Evolutionary conservation across 2,113 vertebrate genomes (phyloP).

Genomic region (Cyphotilapia sp.): DNA sequence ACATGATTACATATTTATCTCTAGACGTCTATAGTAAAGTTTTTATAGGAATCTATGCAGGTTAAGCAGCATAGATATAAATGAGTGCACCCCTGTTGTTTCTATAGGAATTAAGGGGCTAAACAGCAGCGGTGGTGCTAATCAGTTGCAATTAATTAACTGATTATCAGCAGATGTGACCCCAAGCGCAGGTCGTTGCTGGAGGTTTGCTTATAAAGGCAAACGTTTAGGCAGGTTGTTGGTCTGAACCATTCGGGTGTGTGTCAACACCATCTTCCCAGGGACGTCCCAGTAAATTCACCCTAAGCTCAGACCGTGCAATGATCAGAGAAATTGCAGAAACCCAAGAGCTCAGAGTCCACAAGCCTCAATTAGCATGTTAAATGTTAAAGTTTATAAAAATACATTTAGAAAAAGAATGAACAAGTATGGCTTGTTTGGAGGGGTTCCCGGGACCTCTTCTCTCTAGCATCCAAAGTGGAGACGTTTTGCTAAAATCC

Average conservation of each 20-base stretch:
- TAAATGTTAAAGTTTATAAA: background rate
- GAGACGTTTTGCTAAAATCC: background rate
- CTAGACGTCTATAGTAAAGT: background rate
- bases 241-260: background rate
- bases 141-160: background rate
- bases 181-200: background rate
- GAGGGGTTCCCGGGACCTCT: background rate
- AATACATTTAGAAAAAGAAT: background rate
- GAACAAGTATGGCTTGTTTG: background rate
- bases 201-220: background rate
- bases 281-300: background rate
- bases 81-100: background rate
- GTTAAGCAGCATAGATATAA: background rate
- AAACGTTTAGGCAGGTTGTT: background rate
- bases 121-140: background rate
- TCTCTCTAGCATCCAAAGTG: background rate
- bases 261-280: background rate
- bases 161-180: background rate
- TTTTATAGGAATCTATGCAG: background rate
- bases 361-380: background rate
- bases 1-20: background rate
- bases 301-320: background rate
- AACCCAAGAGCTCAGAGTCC: background rate
- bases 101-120: background rate
- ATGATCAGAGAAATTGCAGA: background rate